A percentile compares a stretch with the other conserved stretches of the same genome.
These are phyloP conservation scores for Aphrophora alni DNA, from an alignment of 2,888 invertebrate species.

Conservation along the genomic window DNA sequence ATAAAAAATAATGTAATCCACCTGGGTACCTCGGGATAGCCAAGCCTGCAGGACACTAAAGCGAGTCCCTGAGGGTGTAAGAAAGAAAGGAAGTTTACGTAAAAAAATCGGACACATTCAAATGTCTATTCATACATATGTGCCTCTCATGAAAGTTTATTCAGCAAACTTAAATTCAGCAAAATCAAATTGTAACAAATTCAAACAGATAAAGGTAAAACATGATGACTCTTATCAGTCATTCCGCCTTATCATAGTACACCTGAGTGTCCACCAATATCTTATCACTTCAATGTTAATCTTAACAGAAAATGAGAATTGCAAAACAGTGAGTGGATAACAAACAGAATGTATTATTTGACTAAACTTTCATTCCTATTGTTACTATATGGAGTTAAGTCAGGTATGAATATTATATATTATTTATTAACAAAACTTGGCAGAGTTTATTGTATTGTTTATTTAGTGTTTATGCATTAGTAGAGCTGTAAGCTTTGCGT, in stretches of 20 bases:
- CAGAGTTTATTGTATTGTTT: no score
- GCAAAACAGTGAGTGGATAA: not conserved
- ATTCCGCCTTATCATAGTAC: not conserved
- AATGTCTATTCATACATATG: no score
- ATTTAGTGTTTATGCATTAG: no score
- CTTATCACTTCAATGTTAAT: not conserved
- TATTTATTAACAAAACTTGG: no score
- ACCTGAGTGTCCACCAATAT: conserved; percentile 9
- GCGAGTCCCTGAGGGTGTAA: no score
- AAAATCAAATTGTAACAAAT: not conserved
- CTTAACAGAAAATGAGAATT: not conserved
- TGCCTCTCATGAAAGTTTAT: no score
- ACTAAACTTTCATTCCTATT: not conserved
- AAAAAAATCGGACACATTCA: no score
- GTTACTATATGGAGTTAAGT: not conserved
- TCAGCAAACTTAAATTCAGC: not conserved
- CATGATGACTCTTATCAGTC: not conserved
- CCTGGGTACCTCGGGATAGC: no score
- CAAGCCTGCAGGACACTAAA: no score
- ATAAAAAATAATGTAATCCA: no score
- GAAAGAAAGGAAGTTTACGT: no score
- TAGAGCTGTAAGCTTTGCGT: no score
- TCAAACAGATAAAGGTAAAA: not conserved
- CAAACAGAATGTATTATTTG: not conserved
- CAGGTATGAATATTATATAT: not conserved